Evolutionary conservation across 1,140 invertebrate genomes (phyloP).

Genomic region (Anagrus nilaparvatae): DNA sequence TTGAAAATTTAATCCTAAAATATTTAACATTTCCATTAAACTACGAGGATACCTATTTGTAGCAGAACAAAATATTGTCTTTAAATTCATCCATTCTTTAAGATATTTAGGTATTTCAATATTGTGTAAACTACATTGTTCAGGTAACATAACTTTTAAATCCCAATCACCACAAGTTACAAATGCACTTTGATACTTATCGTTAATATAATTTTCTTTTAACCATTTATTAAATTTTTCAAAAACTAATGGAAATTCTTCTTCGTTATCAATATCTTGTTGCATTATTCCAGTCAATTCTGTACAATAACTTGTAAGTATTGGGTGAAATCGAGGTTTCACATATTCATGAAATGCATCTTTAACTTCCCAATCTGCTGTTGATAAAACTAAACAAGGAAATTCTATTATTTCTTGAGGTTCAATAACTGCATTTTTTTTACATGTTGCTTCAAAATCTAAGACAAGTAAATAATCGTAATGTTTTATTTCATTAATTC

Average conservation of each 20-base stretch:
- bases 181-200: constrained; percentile 35
- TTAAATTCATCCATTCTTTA: constrained; percentile 51
- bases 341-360: constrained; percentile 53
- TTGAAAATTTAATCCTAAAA: constrained; percentile 21
- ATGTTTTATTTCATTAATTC: constrained; percentile 15
- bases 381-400: constrained; percentile 50
- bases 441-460: constrained; percentile 56
- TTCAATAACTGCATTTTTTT: constrained; percentile 19
- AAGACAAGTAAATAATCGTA: constrained; percentile 48
- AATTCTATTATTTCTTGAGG: constrained; percentile 60
- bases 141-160: constrained; percentile 48
- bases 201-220: constrained; percentile 23
- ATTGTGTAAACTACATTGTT: constrained; percentile 42
- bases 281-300: constrained; percentile 45
- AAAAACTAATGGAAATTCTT: constrained; percentile 33
- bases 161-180: constrained; percentile 59
- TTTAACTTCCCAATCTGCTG: constrained; percentile 42
- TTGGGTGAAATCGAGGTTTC: constrained; percentile 42
- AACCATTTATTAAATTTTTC: constrained; percentile 35
- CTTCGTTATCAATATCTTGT: constrained; percentile 30
- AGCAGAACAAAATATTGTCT: constrained; percentile 34
- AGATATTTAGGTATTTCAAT: constrained; percentile 43
- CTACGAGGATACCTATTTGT: constrained; percentile 28
- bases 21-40: constrained; percentile 29
- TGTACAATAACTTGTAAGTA: constrained; percentile 48